Evolutionary conservation across 2,888 invertebrate species (phyloP), one percentile per base, ranked within the genome.

Genomic region (Drosophila lacicola): DNA sequence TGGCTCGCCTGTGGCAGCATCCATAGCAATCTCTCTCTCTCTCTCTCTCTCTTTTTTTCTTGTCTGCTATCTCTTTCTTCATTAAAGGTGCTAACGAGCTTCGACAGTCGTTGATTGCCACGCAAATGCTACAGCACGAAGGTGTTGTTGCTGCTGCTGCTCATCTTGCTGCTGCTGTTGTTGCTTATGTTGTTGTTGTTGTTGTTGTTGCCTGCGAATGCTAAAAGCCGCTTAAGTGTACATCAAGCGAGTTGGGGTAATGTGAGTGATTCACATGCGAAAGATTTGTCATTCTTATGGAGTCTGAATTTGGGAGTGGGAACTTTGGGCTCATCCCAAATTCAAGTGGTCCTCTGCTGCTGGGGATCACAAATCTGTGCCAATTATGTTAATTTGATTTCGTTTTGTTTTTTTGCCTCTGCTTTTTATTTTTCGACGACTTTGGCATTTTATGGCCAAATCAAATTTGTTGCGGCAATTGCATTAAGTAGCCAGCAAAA

Each of bases 361-460:
- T 60, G 55, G 56, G 51, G 36, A 75, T 63, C 62, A 70, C 70
- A 79, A 84, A 84, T 82, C 68, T 73, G 67, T 64, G 75, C 57
- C 87, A 85, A 85, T 85, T 87, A 85, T 87, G 87, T 84, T 82
- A 87, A 85, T 85, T 82, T 84, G 70, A 82, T 84, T 84, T 72
- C 58, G 69, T 69, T 71, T 71, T 71, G 69, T 66, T 25, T 14
- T 25, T 45, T 13, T 41, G 29, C 33, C 11, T 77, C 63, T 47
- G 46, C 54, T 62, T 57, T 68, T 58, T 61, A 63, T 61, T 68
- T 57, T 66, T 68, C 45, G 62, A 45, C 61, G 65, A 67, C 60
- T 73, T 74, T 62, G 54, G 51, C 67, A 50, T 74, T 85, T 77
- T 75, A 87, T 71, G 76, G 63, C 58, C 82, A 77, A 82, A 85